These are phyloP conservation scores for Chrysaora quinquecirrha DNA, from an alignment of 30 jellyfish, hydroid and myxozoan species.

Conservation along the genomic window DNA sequence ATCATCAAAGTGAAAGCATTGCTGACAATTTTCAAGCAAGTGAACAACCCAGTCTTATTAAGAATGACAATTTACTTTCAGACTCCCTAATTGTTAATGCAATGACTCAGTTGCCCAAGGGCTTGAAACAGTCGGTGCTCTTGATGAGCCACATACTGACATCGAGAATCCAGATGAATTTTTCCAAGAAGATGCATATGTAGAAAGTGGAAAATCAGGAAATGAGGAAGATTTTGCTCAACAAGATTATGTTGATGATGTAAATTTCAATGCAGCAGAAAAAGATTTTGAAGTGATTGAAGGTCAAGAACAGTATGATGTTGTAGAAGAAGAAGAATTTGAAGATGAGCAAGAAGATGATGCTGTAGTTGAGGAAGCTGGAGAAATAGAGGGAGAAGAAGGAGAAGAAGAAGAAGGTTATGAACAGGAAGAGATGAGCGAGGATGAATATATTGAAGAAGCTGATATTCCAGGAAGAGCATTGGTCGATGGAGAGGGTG, in stretches of 20 bases:
- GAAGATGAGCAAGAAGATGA: slow-evolving; percentile 7
- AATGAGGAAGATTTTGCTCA: slow-evolving; percentile 3
- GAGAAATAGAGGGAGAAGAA: slow-evolving; percentile 26
- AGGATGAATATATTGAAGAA: slow-evolving; percentile 33
- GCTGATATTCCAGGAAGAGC: slow-evolving; percentile 18
- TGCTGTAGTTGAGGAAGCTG: slow-evolving; percentile 8
- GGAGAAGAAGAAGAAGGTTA: slow-evolving; percentile 38
- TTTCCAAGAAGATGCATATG: slow-evolving; percentile 44
- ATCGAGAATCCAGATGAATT: slow-evolving; percentile 20
- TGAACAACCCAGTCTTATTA: neutral
- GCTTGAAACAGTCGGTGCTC: slow-evolving; percentile 2
- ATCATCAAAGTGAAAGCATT: neutral
- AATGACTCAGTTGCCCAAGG: slow-evolving; percentile 50
- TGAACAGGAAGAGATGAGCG: slow-evolving; percentile 14
- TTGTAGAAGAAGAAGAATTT: neutral
- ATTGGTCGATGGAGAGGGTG: slow-evolving; percentile 16
- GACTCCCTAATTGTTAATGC: slow-evolving; percentile 58
- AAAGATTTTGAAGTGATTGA: neutral
- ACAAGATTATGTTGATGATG: neutral
- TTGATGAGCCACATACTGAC: neutral
- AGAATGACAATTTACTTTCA: slow-evolving; percentile 14
- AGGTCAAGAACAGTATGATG: neutral
- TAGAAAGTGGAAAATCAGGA: neutral
- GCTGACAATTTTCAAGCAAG: neutral
- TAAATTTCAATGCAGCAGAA: neutral